Evolutionary conservation across 1,140 invertebrate genomes (phyloP), one percentile per base, ranked within the genome.

Genomic region (Bombus ignitus): DNA sequence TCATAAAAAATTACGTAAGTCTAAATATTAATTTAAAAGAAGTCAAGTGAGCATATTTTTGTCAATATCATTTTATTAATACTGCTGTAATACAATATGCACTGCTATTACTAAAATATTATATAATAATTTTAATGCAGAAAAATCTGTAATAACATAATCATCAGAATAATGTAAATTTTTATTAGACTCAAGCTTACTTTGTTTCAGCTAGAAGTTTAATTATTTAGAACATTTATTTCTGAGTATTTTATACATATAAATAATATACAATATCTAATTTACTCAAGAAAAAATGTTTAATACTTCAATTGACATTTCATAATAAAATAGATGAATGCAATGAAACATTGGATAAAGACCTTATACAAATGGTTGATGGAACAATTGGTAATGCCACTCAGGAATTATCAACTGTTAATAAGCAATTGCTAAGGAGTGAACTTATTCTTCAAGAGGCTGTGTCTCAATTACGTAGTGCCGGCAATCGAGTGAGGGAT

Each of bases 1-100:
- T 5, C 95, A 95, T 83, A 95, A 94, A 87, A 95, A 95, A 92
- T 91, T 95, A 82, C 88, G 94, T 94, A 91, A 94, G 94, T 93
- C 39, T 3, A 74, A 83, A 57, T 37, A 73, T 85, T 65, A 25
- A 2, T 53, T 66, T 10, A 53, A 44, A 62, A 42, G 62, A 5
- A 44, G 59, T 83, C 15, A 53, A 22, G 10, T 15, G 72, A 70
- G 73, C 73, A 8, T 72, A n/a, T 28, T 89, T 90, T 85, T 86
- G 35, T 85, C 79, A 90, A 88, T 87, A 90, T 91, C 84, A 80
- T 87, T 90, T 92, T 92, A 92, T 92, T 89, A 85, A 91, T 89
- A 76, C 75, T 89, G 66, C 83, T 90, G 42, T 74, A 87, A 75
- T 89, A 92, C 87, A 91, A 84, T 92, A 82, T 85, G 77, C 76